Evolutionary conservation across 1,140 invertebrate genomes (phyloP).

Genomic region (Drosophila kanapiae): DNA sequence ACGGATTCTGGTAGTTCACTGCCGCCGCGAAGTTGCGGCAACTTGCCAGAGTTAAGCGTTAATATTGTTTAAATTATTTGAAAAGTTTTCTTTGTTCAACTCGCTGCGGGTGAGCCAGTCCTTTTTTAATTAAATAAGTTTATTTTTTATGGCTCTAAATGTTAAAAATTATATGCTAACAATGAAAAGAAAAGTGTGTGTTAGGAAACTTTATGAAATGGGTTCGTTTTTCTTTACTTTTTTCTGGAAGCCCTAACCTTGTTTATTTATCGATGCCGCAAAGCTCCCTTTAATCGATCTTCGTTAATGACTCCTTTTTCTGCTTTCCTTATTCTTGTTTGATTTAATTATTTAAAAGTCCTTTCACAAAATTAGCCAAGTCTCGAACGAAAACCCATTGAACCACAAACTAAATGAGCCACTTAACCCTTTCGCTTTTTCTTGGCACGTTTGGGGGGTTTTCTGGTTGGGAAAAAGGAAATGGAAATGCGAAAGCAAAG

Average conservation of each 20-base stretch:
- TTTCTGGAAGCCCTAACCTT: background rate
- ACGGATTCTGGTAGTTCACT: conserved; percentile 37
- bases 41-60: conserved; percentile 1
- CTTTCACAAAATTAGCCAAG: conserved; percentile 59
- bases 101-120: background rate
- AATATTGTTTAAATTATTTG: conserved; percentile 34
- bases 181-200: background rate
- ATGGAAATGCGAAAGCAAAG: background rate
- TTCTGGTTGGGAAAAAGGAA: conserved; percentile 1
- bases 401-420: conserved; percentile 68
- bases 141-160: background rate
- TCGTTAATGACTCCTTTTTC: conserved; percentile 4
- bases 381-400: conserved; percentile 53
- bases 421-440: conserved; percentile 68
- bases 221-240: background rate
- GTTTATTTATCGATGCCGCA: background rate
- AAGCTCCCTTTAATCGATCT: conserved; percentile 15
- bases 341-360: conserved; percentile 44
- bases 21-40: background rate
- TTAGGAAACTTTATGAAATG: too few relatives aligned
- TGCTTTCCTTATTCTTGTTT: conserved; percentile 3
- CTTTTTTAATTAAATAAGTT: conserved; percentile 14
- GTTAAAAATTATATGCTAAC: background rate
- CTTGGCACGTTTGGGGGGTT: background rate
- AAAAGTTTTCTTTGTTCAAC: conserved; percentile 14